Evolutionary conservation across 2,888 invertebrate species (phyloP), one percentile per base, ranked within the genome.

Genomic region (Chromoteleia sp.): DNA sequence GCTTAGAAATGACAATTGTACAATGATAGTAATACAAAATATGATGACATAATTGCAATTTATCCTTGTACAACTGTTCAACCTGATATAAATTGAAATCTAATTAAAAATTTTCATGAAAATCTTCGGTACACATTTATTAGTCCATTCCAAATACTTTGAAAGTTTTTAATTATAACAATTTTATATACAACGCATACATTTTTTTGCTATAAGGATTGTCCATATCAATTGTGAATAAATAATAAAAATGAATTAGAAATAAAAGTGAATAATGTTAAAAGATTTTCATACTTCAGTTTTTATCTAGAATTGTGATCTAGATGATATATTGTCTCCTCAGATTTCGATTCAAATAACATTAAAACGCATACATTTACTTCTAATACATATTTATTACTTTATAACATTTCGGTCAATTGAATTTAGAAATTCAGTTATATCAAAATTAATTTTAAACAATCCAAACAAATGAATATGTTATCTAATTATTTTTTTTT

Each of bases 1-100:
- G 75, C 58, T 65, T 74, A 65, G 36, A 74, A 74, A 74, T 74
- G 74, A 74, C 65, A 58, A 74, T 74, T 74, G 74, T 30, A 48
- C 65, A 56, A 56, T 74, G 54, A 56, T 65, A 74, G 45, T 19
- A 65, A 65, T 63, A 63, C 63, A 54, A 73, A 73, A 54, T 73
- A 63, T 73, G 54, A 63, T 63, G 54, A 63, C 30, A 67, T 54
- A 33, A 74, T 74, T 65, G 56, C 29, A 63, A 48, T 43, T 56
- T 36, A 36, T 36, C 50, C 30, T 15, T 43, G 30, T 12, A 61
- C 43, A 25, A 54, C 54, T 50, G 43, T 30, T 14, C 19, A 52
- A 39, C 19, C 30, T 8, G 2, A 43, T 2, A 7, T 2, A 43
- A 43, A 1, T 43, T 43, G 7, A 17, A 43, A 43, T 3, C 7